These are phyloP conservation scores for Mormyrus lacerda DNA, from an alignment of 2,113 vertebrate species.

Conservation along the genomic window DNA sequence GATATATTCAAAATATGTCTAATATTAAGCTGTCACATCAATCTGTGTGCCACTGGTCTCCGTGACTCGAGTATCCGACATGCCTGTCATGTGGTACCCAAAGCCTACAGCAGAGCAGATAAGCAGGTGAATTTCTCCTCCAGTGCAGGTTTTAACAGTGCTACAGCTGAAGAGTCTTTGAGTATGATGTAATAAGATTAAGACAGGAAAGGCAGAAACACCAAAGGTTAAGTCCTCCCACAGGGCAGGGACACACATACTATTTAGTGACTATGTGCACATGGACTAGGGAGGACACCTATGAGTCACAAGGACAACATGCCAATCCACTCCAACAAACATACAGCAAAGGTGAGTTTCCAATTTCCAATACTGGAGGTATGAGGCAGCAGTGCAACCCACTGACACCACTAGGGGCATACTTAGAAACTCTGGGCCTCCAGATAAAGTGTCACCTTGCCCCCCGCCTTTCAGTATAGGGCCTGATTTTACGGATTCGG, in stretches of 20 bases:
- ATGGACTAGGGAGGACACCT: not conserved
- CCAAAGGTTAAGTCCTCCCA: not conserved
- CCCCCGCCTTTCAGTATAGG: not conserved
- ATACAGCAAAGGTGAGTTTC: not conserved
- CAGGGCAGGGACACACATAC: not conserved
- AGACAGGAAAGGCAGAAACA: constrained; percentile 16
- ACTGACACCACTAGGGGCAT: not conserved
- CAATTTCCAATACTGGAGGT: not conserved
- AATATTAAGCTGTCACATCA: not conserved
- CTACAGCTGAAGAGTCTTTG: constrained; percentile 23
- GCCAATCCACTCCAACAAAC: not conserved
- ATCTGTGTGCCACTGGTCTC: not conserved
- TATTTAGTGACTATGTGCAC: not conserved
- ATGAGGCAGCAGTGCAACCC: not conserved
- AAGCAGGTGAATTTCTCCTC: constrained; percentile 32
- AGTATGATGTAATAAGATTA: constrained; percentile 22
- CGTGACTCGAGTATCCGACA: not conserved
- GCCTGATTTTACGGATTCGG: not conserved
- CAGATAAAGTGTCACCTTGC: not conserved
- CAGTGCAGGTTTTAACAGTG: constrained; percentile 52
- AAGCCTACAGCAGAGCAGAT: constrained; percentile 42
- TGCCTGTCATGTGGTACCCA: no score
- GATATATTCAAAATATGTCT: not conserved
- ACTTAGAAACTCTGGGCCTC: not conserved
- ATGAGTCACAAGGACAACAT: not conserved